phyloP scores from a whole-genome alignment of 2,888 invertebrate genomes.

The Apodemia duryi region DNA sequence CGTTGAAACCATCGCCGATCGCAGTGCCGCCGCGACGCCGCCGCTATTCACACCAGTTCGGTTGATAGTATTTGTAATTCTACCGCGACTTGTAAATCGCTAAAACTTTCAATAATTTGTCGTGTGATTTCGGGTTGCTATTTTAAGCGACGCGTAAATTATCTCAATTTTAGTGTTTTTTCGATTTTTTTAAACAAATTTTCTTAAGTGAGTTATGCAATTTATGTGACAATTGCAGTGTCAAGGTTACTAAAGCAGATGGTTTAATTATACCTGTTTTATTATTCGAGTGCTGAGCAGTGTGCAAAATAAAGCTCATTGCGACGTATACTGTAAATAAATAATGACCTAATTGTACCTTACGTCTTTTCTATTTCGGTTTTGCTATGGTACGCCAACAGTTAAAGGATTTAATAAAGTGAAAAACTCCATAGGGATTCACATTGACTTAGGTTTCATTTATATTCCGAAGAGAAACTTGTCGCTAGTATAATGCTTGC shows the following conservation, averaged over 20 bases:
- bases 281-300: slow-evolving; percentile 46
- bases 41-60: slow-evolving; percentile 60
- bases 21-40: slow-evolving; percentile 64
- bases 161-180: neutral
- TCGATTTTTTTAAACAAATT: neutral
- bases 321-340: slow-evolving; percentile 67
- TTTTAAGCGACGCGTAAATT: neutral
- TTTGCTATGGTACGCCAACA: slow-evolving; percentile 43
- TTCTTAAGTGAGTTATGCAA: slow-evolving; percentile 16
- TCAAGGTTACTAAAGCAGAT: slow-evolving; percentile 56
- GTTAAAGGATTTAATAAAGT: slow-evolving; percentile 28
- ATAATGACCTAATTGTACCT: slow-evolving; percentile 75
- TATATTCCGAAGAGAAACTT: slow-evolving; percentile 37
- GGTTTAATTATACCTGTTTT: slow-evolving; percentile 44
- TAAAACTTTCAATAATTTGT: neutral
- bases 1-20: slow-evolving; percentile 39
- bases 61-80: slow-evolving; percentile 27
- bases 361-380: slow-evolving; percentile 61
- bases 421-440: slow-evolving; percentile 19
- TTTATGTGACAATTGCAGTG: slow-evolving; percentile 44
- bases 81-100: slow-evolving; percentile 16
- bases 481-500: slow-evolving; percentile 45
- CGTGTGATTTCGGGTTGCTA: slow-evolving; percentile 1
- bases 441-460: slow-evolving; percentile 22
- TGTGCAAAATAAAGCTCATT: slow-evolving; percentile 49